These are phyloP conservation scores for Chloropsis hardwickii DNA, from an alignment of 2,113 vertebrate genomes.

Conservation along the genomic window DNA sequence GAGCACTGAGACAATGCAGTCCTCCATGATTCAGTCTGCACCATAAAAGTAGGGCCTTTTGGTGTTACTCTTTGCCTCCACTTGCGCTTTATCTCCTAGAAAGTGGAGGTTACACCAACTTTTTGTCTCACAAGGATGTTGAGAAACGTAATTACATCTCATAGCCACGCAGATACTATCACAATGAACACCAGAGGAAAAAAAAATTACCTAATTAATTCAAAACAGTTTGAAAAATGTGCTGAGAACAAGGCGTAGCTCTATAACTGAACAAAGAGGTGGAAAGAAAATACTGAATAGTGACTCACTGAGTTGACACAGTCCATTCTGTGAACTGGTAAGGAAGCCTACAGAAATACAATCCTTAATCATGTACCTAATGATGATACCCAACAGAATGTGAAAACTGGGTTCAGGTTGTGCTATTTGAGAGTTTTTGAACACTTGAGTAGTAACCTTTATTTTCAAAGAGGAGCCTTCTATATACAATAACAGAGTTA, in stretches of 20 bases:
- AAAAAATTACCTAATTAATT: neutral
- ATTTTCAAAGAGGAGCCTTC: neutral
- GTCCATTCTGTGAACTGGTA: neutral
- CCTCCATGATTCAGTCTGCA: neutral
- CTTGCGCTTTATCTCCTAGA: neutral
- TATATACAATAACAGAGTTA: neutral
- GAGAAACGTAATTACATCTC: neutral
- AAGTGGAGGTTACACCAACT: neutral
- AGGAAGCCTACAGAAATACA: neutral
- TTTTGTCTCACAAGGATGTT: neutral
- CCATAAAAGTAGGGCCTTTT: neutral
- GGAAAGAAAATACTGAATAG: neutral
- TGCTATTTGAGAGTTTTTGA: neutral
- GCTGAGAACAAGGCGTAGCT: neutral
- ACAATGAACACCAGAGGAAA: neutral
- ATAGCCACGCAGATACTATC: neutral
- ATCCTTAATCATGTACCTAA: neutral
- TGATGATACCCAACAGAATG: neutral
- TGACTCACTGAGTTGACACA: neutral
- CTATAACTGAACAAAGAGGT: neutral
- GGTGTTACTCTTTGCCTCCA: neutral
- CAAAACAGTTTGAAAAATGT: neutral
- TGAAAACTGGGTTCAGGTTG: neutral
- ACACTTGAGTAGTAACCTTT: neutral
- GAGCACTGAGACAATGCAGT: neutral